phyloP scores from a whole-genome alignment of 2,797 vertebrate species.

The Myotis myotis region DNA sequence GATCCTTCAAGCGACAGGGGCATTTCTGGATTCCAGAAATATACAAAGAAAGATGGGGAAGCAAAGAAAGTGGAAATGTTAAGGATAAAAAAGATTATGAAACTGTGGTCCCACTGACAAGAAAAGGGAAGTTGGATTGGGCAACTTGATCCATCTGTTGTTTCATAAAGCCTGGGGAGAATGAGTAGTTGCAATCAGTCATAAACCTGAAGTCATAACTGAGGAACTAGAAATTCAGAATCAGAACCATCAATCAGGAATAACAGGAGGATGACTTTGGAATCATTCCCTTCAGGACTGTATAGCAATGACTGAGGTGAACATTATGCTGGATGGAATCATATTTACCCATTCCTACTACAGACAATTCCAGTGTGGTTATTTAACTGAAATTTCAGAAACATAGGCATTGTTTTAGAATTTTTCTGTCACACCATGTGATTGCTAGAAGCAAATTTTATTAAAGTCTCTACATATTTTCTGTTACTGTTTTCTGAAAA shows the following conservation, averaged over 20 bases:
- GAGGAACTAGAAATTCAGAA: not conserved
- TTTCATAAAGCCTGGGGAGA: not conserved
- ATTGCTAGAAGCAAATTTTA: slow-evolving; percentile 18
- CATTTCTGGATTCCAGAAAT: not conserved
- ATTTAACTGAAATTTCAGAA: slow-evolving; percentile 24
- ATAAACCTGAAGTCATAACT: not conserved
- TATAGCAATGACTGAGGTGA: no score
- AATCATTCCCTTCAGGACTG: not conserved
- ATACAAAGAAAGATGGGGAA: not conserved
- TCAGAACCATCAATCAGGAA: not conserved
- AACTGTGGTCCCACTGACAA: not conserved
- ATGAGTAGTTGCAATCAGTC: not conserved
- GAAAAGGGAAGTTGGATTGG: not conserved
- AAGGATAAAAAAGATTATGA: not conserved
- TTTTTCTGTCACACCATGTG: not conserved
- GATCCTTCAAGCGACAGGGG: not conserved
- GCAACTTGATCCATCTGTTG: not conserved
- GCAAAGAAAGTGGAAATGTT: not conserved
- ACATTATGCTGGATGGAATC: not conserved
- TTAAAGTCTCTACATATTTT: not conserved
- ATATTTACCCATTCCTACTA: not conserved
- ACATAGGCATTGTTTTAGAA: not conserved
- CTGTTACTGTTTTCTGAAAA: not conserved
- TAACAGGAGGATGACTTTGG: not conserved
- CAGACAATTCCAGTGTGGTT: not conserved